A percentile compares a stretch with the other conserved stretches of the same genome.
Conservation (phyloP, 2,888 invertebrate genomes). For the Scaptodrosophila latifasciaeformis region DNA sequence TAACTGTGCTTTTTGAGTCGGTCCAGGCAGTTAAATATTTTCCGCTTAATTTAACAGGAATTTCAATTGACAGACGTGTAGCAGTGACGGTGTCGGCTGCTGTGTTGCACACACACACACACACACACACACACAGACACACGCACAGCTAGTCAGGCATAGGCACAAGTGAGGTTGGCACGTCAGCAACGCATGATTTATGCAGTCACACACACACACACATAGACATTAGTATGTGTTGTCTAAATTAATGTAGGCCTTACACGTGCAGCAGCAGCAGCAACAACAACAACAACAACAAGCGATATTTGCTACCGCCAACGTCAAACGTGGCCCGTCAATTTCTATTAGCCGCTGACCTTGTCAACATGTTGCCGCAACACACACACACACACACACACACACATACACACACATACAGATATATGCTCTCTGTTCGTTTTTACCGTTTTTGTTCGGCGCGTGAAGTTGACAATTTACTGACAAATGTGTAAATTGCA, state of each 20-base stretch:
- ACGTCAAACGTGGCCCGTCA: conserved; percentile 36
- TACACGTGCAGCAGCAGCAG: neutral
- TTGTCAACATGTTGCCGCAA: conserved; percentile 68
- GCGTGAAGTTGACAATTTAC: conserved; percentile 70
- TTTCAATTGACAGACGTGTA: conserved; percentile 70
- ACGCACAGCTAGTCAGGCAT: no score
- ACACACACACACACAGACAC: no score
- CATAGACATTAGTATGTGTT: no score
- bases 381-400: conserved; percentile 13
- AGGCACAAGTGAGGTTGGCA: no score
- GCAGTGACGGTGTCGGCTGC: conserved; percentile 21
- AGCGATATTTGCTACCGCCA: neutral
- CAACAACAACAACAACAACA: no score
- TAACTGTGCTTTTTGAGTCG: conserved; percentile 15
- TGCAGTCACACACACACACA: conserved; percentile 42
- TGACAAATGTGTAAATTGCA: conserved; percentile 70
- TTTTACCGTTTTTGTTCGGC: conserved; percentile 41
- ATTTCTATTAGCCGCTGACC: conserved; percentile 64
- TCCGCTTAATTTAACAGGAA: conserved; percentile 73
- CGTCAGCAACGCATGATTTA: conserved; percentile 57
- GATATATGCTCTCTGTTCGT: conserved; percentile 32
- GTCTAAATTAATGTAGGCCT: no score
- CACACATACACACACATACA: conserved; percentile 34
- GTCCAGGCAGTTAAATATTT: conserved; percentile 66
- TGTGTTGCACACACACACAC: conserved; percentile 8